Conservation (phyloP, 2,113 vertebrate genomes). For the Xenus cinereus region DNA sequence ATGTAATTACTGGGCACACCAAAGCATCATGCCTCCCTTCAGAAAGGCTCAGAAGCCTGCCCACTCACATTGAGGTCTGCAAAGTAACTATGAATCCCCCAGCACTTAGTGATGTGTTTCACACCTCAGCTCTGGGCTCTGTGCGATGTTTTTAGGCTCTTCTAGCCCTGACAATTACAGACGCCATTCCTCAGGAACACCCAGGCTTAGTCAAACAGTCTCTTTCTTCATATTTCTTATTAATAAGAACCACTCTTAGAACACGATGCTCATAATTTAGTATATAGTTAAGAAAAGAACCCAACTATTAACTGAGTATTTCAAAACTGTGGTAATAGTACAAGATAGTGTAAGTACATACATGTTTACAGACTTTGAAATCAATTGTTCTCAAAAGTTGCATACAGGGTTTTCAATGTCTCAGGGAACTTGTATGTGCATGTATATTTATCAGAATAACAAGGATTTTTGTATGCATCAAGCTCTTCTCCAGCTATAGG, state of each 20-base stretch:
- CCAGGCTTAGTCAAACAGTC: background rate
- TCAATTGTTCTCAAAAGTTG: background rate
- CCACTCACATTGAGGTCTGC: slow-evolving; percentile 38
- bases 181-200: background rate
- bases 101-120: background rate
- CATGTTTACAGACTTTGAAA: background rate
- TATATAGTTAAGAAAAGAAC: background rate
- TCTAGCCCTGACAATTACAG: background rate
- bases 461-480: background rate
- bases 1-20: slow-evolving; percentile 41
- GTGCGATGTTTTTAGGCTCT: background rate
- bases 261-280: background rate
- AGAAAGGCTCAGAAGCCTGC: slow-evolving; percentile 10
- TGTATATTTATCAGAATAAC: background rate
- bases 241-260: background rate
- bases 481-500: background rate
- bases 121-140: background rate
- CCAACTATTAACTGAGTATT: background rate
- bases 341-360: background rate
- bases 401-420: background rate
- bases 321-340: background rate
- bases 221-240: background rate
- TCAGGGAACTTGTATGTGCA: background rate
- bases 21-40: slow-evolving; percentile 22
- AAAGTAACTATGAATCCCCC: slow-evolving; percentile 17